Percentiles rank a stretch among this genome's conserved stretches.
Conservation (phyloP, 2,113 vertebrate genomes). For the Sylvietta virens region DNA sequence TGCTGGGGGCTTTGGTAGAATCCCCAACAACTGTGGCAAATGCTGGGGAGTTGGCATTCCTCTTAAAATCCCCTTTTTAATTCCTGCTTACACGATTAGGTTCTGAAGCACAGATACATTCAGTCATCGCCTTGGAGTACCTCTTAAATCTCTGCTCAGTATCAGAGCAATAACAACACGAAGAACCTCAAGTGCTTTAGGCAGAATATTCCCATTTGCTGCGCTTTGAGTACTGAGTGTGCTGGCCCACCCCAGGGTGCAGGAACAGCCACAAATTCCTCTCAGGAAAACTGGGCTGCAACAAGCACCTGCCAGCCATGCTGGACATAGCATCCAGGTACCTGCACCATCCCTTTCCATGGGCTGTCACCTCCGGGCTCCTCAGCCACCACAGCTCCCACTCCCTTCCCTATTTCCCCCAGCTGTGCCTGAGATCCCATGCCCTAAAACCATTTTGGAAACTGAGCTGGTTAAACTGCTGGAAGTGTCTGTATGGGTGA, state of each 20-base stretch:
- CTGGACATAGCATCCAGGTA: too few species aligned
- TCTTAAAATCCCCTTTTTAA: neutral
- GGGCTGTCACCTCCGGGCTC: rapidly evolving
- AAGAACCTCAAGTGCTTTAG: neutral
- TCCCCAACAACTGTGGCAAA: neutral
- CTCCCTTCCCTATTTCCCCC: neutral
- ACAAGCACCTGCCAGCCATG: neutral
- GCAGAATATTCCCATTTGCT: neutral
- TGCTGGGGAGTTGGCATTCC: neutral
- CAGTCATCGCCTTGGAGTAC: neutral
- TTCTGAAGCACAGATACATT: neutral
- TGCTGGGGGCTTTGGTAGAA: neutral
- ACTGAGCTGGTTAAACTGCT: neutral
- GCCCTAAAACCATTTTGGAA: neutral
- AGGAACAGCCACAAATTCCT: neutral
- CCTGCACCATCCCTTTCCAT: neutral
- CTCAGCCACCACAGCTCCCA: neutral
- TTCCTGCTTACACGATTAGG: neutral
- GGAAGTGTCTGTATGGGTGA: neutral
- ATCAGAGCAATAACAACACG: neutral
- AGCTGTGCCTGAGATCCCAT: neutral
- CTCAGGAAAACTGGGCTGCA: neutral
- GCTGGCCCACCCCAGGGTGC: too few species aligned
- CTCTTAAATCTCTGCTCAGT: neutral
- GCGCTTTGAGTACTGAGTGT: rapidly evolving